Evolutionary conservation across 2,113 vertebrate species (phyloP).

Genomic region (Eudyptes chrysolophus): DNA sequence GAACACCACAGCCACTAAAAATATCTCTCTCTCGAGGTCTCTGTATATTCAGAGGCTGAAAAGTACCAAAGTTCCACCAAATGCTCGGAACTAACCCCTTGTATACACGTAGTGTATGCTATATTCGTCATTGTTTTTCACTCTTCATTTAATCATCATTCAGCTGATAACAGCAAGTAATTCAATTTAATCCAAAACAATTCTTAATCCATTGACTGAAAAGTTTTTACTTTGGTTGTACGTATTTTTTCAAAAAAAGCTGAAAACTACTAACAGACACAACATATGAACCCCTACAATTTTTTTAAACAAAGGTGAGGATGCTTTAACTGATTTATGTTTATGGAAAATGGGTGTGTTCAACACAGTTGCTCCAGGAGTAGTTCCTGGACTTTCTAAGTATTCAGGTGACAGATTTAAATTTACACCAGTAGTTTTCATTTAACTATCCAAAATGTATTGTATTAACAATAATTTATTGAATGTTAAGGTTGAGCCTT

Average conservation of each 20-base stretch:
- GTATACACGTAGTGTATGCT: accelerated
- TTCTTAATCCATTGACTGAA: neutral
- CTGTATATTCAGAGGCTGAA: neutral
- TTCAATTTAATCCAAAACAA: neutral
- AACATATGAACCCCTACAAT: neutral
- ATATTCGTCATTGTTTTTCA: accelerated
- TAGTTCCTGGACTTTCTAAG: neutral
- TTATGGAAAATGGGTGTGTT: neutral
- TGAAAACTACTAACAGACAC: neutral
- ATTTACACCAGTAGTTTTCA: neutral
- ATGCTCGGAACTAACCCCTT: neutral
- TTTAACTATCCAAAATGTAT: neutral
- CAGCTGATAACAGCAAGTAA: neutral
- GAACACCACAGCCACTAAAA: neutral
- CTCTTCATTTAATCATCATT: neutral
- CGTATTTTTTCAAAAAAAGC: neutral
- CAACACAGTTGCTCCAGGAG: neutral
- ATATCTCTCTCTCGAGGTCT: accelerated
- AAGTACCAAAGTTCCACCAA: neutral
- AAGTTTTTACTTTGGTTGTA: neutral
- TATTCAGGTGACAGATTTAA: neutral
- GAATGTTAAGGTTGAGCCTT: neutral
- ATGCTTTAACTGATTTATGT: neutral
- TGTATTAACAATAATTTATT: neutral
- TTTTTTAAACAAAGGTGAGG: neutral